Conservation (phyloP, 2,888 invertebrate species). For the Eupelmus urozonus region DNA sequence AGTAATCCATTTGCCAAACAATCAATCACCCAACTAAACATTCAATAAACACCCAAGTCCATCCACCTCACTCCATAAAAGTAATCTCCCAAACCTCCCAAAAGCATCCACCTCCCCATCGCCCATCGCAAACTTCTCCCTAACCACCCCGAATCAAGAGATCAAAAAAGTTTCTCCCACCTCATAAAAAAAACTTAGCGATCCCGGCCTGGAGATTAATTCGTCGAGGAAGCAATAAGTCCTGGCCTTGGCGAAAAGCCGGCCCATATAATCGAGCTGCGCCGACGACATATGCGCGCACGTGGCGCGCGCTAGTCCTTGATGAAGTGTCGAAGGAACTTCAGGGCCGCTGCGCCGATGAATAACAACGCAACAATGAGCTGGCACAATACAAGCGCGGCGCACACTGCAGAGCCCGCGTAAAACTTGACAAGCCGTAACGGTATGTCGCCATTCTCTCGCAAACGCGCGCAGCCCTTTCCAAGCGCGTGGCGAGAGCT, state of each 20-base stretch:
- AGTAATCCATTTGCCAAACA: no score
- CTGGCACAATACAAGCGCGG: background rate
- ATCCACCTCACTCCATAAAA: no score
- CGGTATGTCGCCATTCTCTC: background rate
- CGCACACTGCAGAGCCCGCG: background rate
- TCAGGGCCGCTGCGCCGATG: constrained; percentile 14
- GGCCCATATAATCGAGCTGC: no score
- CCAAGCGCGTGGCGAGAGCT: background rate
- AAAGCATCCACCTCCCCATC: no score
- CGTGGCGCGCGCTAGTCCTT: constrained; percentile 44
- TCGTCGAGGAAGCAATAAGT: constrained; percentile 22
- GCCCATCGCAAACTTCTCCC: background rate
- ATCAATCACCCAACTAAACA: no score
- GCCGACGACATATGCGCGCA: background rate
- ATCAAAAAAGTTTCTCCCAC: constrained; percentile 1
- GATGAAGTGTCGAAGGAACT: constrained; percentile 62
- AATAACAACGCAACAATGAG: constrained; percentile 5
- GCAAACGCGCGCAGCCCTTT: no score
- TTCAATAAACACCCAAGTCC: no score
- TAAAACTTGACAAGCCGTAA: constrained; percentile 37
- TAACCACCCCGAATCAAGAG: background rate
- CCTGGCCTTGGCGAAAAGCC: constrained; percentile 11
- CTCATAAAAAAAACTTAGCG: constrained; percentile 5
- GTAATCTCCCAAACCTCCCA: no score
- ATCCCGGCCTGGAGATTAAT: background rate